phyloP scores from a whole-genome alignment of 1,140 invertebrate genomes.

The Heliothis subflexa region DNA sequence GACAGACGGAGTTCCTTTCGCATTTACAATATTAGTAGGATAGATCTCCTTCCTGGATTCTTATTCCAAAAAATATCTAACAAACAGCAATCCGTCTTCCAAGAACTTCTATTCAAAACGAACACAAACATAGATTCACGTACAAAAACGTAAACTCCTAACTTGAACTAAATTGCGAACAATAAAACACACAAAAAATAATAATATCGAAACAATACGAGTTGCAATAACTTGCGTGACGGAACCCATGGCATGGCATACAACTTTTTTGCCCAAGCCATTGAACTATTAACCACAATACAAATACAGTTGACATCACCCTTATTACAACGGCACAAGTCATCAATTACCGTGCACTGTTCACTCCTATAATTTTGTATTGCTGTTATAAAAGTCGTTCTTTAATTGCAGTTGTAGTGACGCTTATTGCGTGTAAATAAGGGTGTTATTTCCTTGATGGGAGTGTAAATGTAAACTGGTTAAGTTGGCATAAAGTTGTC shows the following conservation, averaged over 20 bases:
- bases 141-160: not conserved
- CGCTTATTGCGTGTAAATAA: slow-evolving; percentile 46
- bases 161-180: slow-evolving; percentile 29
- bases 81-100: not conserved
- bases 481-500: slow-evolving; percentile 32
- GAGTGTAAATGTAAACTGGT: slow-evolving; percentile 2
- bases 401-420: slow-evolving; percentile 1
- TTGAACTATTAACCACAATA: slow-evolving; percentile 40
- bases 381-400: slow-evolving; percentile 8
- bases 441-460: slow-evolving; percentile 9
- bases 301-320: not conserved
- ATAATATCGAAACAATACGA: slow-evolving; percentile 32
- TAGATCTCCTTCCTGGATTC: too few species aligned
- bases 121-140: slow-evolving; percentile 9
- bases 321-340: not conserved
- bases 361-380: not conserved
- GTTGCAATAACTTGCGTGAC: slow-evolving; percentile 31
- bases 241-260: slow-evolving; percentile 25
- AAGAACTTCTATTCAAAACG: slow-evolving; percentile 11
- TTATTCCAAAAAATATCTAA: not conserved
- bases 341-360: not conserved
- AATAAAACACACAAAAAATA: slow-evolving; percentile 30
- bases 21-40: too few species aligned
- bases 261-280: slow-evolving; percentile 46
- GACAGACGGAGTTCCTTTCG: too few species aligned